Base-by-base conservation (phyloP, 2,888 invertebrate genomes). In the Tachystola acroxantha region DNA sequence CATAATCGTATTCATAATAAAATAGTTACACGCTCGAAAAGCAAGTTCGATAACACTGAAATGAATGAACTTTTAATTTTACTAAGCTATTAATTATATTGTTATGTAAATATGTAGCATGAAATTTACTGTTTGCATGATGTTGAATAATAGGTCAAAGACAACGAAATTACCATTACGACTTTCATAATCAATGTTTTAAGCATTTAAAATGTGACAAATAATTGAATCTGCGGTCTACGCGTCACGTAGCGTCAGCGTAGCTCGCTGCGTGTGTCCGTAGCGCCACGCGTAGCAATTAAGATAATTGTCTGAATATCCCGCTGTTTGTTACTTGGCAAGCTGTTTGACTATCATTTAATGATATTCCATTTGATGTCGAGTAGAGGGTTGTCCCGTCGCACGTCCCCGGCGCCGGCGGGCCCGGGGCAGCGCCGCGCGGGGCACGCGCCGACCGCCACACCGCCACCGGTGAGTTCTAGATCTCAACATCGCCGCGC, bases 401-500 rank as follows among this genome's bases (percentile, higher is more conserved):
- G 45, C 56, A 45, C 40, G 47, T 44, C 51, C 39, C 45, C 45
- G 48, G 47, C 47, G 53, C 50, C 13, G 42, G 36, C 41, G 43
- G 69, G 79, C 70, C 78, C 78, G 73, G 75, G 64, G 36, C 27
- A 37, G 46, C 51, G 47, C 24, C 43, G 33, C 38, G 43, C 39
- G 53, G 51, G 52, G 50, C 40, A 53, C 42, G 43, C 36, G 40
- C 35, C 34, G 36, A 41, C 46, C 46, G 45, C 35, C 42, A 57
- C 67, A 42, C 46, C 46, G 45, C 36, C 40, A 57, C 67, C 69
- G 86, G 87, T 86, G 84, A 86, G 87, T 87, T 87, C 88, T 88
- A 88, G 79, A 87, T 88, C 88, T 88, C 87, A 86, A 85, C 76
- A 87, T 88, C 87, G 87, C 87, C 69, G 81, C 71, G 77, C 81